Evolutionary conservation across 2,888 invertebrate species (phyloP).

Genomic region (Ormyrus rosae): DNA sequence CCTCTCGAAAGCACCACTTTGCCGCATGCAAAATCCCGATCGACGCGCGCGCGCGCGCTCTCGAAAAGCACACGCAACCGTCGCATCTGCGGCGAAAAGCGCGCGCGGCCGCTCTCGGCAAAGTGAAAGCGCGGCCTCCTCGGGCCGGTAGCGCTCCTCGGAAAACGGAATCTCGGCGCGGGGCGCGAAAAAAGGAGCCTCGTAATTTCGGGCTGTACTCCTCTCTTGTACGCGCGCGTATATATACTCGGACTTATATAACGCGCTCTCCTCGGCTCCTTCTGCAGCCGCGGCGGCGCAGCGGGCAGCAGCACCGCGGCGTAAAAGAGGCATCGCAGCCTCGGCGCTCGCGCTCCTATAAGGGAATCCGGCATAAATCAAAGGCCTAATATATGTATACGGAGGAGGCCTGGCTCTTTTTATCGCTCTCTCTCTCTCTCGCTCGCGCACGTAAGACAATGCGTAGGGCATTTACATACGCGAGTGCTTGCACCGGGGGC

Average conservation of each 20-base stretch:
- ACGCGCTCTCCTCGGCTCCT: not conserved
- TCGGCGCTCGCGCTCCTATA: conserved; percentile 58
- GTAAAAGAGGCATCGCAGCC: too few relatives aligned
- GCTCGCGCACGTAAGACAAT: conserved; percentile 46
- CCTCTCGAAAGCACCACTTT: too few relatives aligned
- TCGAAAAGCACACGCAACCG: too few relatives aligned
- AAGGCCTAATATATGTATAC: conserved; percentile 72
- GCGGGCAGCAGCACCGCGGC: not conserved
- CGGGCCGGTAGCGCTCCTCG: not conserved
- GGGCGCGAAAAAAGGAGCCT: conserved; percentile 38
- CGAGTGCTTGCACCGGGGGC: conserved; percentile 45
- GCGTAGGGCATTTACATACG: conserved; percentile 52
- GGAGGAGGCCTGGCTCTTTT: conserved; percentile 52
- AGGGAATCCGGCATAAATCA: conserved; percentile 74
- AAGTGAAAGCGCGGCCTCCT: conserved; percentile 20
- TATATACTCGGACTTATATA: not conserved
- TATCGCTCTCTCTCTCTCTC: conserved; percentile 14
- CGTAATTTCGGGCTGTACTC: conserved; percentile 31
- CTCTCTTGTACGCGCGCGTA: not conserved
- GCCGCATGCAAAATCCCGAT: too few relatives aligned
- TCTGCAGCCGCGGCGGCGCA: conserved; percentile 2
- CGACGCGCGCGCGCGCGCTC: too few relatives aligned
- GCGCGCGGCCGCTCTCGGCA: not conserved
- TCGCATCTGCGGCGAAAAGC: conserved; percentile 3
- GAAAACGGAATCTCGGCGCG: conserved; percentile 21